Conservation (phyloP, 2,797 vertebrate species). For the Numenius phaeopus region DNA sequence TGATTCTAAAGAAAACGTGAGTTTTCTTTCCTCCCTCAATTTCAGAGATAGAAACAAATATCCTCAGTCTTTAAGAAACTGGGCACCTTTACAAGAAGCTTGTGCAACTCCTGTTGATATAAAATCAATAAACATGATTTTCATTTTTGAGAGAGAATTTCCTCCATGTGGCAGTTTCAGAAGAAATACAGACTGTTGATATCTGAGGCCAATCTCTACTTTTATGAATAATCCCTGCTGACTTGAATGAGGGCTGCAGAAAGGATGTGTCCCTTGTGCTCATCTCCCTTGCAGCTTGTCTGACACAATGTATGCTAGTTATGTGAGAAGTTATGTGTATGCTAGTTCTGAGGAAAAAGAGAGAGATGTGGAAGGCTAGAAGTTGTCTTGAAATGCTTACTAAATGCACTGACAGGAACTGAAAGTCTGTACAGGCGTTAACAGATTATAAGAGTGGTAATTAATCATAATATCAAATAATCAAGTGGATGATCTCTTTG, state of each 20-base stretch:
- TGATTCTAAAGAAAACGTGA: constrained; percentile 34
- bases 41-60: constrained; percentile 26
- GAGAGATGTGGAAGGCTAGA: neutral
- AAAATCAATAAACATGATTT: neutral
- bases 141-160: neutral
- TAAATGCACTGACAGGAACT: neutral
- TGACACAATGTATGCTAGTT: neutral
- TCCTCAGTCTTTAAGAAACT: neutral
- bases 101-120: neutral
- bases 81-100: neutral
- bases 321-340: neutral
- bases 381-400: neutral
- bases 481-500: neutral
- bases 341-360: neutral
- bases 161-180: neutral
- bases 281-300: neutral
- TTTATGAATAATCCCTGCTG: neutral
- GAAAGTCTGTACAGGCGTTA: neutral
- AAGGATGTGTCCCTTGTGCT: neutral
- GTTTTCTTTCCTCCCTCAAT: neutral
- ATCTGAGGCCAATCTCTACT: neutral
- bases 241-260: neutral
- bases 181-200: neutral
- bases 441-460: neutral
- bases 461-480: neutral